phyloP scores from a whole-genome alignment of 2,113 vertebrate species.

The Sinocyclocheilus grahami region DNA sequence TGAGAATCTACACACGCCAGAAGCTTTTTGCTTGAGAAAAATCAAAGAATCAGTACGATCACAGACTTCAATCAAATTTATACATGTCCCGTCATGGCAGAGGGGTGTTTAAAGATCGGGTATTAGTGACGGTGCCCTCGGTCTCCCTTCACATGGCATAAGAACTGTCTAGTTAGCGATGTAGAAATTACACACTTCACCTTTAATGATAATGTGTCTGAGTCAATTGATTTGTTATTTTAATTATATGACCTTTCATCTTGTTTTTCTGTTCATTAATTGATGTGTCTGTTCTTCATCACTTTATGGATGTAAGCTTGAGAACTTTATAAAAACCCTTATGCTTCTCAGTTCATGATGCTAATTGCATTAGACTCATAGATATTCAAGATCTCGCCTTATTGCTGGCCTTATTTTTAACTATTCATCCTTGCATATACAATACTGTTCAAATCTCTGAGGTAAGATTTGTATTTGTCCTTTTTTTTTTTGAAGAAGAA shows the following conservation, averaged over 20 bases:
- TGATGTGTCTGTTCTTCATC: not conserved
- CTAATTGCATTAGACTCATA: not conserved
- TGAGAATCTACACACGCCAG: constrained; percentile 28
- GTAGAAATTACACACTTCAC: not conserved
- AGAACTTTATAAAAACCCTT: not conserved
- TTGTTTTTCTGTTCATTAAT: not conserved
- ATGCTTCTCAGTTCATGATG: not conserved
- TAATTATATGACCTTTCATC: not conserved
- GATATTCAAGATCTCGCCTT: not conserved
- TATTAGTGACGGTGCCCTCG: constrained; percentile 3
- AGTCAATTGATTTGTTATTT: not conserved
- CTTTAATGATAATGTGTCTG: not conserved
- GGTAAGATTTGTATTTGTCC: not conserved
- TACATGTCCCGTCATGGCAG: constrained; percentile 34
- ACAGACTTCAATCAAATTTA: constrained; percentile 29
- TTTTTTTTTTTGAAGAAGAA: no score
- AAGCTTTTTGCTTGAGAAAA: not conserved
- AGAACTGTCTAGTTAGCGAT: constrained; percentile 36
- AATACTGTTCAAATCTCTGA: not conserved
- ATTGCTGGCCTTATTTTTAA: not conserved
- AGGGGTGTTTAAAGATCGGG: constrained; percentile 51
- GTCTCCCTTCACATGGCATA: constrained; percentile 22
- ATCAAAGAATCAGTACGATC: constrained; percentile 6
- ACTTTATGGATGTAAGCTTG: not conserved
- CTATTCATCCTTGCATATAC: not conserved